Evolutionary conservation across 2,888 invertebrate genomes (phyloP), one percentile per base, ranked within the genome.

Genomic region (Drosophila quinaria): DNA sequence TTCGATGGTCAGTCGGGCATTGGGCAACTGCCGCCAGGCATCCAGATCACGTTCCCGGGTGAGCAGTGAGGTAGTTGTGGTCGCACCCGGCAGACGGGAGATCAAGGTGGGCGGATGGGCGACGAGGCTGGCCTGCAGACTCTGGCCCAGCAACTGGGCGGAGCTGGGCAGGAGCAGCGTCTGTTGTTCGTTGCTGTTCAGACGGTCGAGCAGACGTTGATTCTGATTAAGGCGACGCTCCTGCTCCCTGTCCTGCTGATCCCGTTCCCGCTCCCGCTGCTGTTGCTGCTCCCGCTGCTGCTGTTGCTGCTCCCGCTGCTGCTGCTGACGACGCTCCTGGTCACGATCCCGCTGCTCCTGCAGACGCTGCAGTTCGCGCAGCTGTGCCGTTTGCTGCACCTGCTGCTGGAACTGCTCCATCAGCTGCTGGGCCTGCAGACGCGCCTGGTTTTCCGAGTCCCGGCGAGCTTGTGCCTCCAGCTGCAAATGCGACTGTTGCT

Each of bases 381-480:
- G 87, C 44, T 90, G 83, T 0, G 87, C 72, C 6, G 90, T 82
- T 52, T 91, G 91, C 46, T 92, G 91, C 54, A 91, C 90, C 70
- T 91, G 92, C 46, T 91, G 90, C 69, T 91, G 91, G 63, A 92
- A 91, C 37, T 92, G 92, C 25, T 91, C 91, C 88, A 91, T 91
- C 47, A 92, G 71, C 39, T 91, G 91, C 56, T 91, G 91, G 2
- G 91, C 91, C 59, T 91, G 91, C 4, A 77, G 87, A 2, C 91
- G 90, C 1, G 92, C 94, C 92, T 94, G 93, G 92, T 94, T 93
- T 80, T 93, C 93, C 91, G 94, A 94, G 91, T 94, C 94, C 91
- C 93, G 93, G 91, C 94, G 94, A 91, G 94, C 93, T 93, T 93
- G 94, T 91, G 93, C 93, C 93, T 94, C 94, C 87, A 93, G 91